phyloP scores from a whole-genome alignment of 2,888 invertebrate species.

The Leistus spinibarbis region DNA sequence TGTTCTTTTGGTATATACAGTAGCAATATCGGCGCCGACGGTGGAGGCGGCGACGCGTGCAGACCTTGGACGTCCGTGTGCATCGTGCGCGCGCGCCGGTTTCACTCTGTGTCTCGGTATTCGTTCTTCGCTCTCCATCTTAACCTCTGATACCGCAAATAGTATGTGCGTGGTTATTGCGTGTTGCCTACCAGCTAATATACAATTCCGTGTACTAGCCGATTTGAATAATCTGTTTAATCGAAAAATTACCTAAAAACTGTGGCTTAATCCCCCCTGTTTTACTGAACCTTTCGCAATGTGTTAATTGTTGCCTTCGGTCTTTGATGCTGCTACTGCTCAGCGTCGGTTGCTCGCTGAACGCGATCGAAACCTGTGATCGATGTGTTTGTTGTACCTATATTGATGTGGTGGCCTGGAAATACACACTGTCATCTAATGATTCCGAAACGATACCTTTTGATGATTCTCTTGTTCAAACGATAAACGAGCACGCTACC shows the following conservation, averaged over 20 bases:
- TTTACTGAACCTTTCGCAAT: background rate
- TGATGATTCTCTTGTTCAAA: background rate
- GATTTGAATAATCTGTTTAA: background rate
- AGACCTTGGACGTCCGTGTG: slow-evolving; percentile 19
- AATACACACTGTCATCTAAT: background rate
- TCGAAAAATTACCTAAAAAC: background rate
- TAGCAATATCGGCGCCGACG: slow-evolving; percentile 3
- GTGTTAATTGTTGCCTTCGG: background rate
- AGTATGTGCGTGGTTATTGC: background rate
- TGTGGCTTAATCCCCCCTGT: background rate
- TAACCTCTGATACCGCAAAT: slow-evolving; percentile 14
- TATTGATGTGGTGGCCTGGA: background rate
- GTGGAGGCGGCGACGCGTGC: slow-evolving; percentile 7
- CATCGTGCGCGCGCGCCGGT: slow-evolving; percentile 29
- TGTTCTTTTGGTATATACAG: background rate
- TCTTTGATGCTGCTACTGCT: background rate
- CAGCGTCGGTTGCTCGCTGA: background rate
- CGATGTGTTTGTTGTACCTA: background rate
- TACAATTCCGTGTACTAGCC: background rate
- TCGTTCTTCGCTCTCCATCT: background rate
- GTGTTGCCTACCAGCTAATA: background rate
- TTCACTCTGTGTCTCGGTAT: slow-evolving; percentile 17
- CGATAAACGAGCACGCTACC: background rate
- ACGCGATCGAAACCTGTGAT: background rate
- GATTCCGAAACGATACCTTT: background rate